Conservation (phyloP, 2,888 invertebrate species). For the Ommatoiulus sabulosus region DNA sequence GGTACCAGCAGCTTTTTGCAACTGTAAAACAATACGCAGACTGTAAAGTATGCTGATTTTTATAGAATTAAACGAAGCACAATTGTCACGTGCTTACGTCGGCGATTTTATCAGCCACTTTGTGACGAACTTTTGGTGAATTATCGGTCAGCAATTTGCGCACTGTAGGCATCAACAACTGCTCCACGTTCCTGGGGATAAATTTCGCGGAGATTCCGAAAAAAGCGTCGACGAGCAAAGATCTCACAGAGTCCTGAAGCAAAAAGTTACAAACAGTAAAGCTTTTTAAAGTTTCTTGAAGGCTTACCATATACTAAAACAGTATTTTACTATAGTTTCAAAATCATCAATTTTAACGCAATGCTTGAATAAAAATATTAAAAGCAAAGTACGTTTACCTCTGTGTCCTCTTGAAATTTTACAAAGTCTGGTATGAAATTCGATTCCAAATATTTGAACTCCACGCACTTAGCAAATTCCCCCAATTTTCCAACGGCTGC, state of each 20-base stretch:
- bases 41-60: background rate
- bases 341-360: too few relatives aligned
- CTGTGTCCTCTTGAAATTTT: conserved; percentile 1
- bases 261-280: background rate
- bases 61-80: background rate
- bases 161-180: conserved; percentile 52
- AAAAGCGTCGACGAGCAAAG: conserved; percentile 47
- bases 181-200: conserved; percentile 55
- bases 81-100: conserved; percentile 7
- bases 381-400: background rate
- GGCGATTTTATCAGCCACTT: conserved; percentile 38
- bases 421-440: conserved; percentile 46
- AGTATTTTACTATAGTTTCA: too few relatives aligned
- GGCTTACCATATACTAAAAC: too few relatives aligned
- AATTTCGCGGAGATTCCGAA: conserved; percentile 53
- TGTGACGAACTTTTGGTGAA: conserved; percentile 37
- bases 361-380: too few relatives aligned
- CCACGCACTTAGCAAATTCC: conserved; percentile 47
- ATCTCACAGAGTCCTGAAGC: conserved; percentile 50
- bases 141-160: conserved; percentile 45
- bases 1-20: conserved; percentile 51
- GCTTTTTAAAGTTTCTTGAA: background rate
- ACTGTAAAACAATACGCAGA: background rate
- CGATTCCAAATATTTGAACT: conserved; percentile 49
- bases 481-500: conserved; percentile 27